A percentile compares a stretch with the other conserved stretches of the same genome.
Evolutionary conservation across 2,113 vertebrate species (phyloP).

Genomic region (Lichenostomus cassidix): DNA sequence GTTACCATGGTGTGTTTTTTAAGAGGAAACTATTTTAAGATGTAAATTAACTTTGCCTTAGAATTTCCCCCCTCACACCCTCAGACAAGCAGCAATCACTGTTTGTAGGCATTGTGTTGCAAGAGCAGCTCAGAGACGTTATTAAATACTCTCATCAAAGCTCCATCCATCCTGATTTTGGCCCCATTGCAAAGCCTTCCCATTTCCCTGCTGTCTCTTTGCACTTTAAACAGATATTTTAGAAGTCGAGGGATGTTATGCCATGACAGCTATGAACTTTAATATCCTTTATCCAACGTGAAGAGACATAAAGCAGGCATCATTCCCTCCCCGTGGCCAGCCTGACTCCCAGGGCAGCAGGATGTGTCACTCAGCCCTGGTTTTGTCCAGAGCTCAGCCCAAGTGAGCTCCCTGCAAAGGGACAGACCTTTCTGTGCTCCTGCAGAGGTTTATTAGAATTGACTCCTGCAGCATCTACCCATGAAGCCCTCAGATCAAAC

Average conservation of each 20-base stretch:
- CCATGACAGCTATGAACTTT: neutral
- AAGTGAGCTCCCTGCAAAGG: neutral
- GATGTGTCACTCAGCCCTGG: neutral
- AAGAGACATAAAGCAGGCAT: neutral
- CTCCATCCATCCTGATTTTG: neutral
- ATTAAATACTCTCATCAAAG: neutral
- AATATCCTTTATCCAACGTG: neutral
- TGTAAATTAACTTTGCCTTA: constrained; percentile 39
- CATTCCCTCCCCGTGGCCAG: neutral
- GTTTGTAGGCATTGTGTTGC: constrained; percentile 24
- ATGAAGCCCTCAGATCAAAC: neutral
- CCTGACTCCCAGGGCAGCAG: neutral
- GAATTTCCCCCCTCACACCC: constrained; percentile 2
- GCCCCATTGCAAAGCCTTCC: neutral
- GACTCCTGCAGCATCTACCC: neutral
- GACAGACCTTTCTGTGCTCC: neutral
- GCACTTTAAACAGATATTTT: neutral
- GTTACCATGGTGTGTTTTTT: constrained; percentile 26
- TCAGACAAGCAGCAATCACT: constrained; percentile 10
- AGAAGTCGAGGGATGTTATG: neutral
- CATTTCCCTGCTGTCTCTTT: neutral
- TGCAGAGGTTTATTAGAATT: neutral
- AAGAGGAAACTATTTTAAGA: constrained; percentile 20
- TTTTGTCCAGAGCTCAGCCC: neutral
- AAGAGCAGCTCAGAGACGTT: neutral